A percentile compares a stretch with the other conserved stretches of the same genome.
Evolutionary conservation across 2,797 vertebrate genomes (phyloP).

Genomic region (Pagetopsis macropterus): DNA sequence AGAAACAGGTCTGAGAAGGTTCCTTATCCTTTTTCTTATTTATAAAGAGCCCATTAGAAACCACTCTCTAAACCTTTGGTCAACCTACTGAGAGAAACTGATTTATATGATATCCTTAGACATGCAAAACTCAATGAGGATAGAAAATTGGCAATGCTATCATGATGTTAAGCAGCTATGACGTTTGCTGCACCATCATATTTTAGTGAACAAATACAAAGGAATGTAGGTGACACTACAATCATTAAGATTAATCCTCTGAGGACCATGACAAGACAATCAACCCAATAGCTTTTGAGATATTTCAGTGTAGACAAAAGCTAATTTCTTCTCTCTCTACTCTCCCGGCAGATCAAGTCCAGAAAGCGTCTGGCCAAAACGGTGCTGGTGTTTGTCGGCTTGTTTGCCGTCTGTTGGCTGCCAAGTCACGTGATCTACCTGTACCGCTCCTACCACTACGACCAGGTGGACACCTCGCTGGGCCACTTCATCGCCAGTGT

Average conservation of each 20-base stretch:
- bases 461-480: conserved; percentile 92
- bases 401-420: conserved; percentile 97
- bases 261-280: too few relatives aligned
- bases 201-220: neutral
- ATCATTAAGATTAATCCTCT: too few relatives aligned
- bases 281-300: too few relatives aligned
- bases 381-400: conserved; percentile 93
- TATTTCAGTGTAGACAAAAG: neutral
- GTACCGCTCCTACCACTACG: conserved; percentile 94
- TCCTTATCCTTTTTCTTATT: neutral
- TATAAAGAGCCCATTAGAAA: neutral
- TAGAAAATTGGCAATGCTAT: neutral
- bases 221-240: too few relatives aligned
- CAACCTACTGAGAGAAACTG: neutral
- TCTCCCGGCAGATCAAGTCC: conserved; percentile 87
- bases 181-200: too few relatives aligned
- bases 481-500: conserved; percentile 87
- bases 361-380: conserved; percentile 94
- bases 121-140: neutral
- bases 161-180: neutral
- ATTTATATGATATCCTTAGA: neutral
- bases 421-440: conserved; percentile 95
- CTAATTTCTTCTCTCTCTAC: conserved; percentile 6
- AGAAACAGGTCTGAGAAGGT: conserved; percentile 63
- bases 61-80: neutral